phyloP scores from a whole-genome alignment of 2,113 vertebrate genomes.

The Erythrocercus mccallii region DNA sequence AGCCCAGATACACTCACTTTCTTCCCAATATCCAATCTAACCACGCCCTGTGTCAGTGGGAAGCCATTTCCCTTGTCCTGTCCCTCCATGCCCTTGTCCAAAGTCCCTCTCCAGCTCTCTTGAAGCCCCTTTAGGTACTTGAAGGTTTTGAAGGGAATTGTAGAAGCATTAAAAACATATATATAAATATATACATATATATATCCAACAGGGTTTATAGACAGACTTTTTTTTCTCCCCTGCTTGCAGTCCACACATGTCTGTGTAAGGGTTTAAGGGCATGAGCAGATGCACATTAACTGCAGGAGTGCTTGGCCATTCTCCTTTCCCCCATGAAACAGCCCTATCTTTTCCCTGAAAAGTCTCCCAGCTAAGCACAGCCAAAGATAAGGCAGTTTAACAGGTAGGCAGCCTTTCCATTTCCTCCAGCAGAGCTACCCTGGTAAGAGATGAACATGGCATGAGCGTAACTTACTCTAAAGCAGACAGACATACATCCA shows the following conservation, averaged over 20 bases:
- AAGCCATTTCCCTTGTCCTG: neutral
- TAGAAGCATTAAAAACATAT: neutral
- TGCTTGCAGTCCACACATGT: neutral
- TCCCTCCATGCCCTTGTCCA: neutral
- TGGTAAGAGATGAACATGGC: neutral
- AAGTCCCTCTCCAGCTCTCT: neutral
- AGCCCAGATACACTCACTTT: neutral
- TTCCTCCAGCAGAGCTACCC: neutral
- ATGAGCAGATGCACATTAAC: neutral
- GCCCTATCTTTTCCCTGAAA: fast-evolving
- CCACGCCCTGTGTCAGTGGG: too few species aligned
- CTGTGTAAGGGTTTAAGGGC: neutral
- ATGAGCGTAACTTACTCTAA: fast-evolving
- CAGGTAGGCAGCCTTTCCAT: neutral
- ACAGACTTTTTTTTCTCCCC: neutral
- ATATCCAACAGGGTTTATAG: neutral
- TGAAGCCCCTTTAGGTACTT: neutral
- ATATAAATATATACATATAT: too few species aligned
- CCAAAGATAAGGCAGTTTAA: neutral
- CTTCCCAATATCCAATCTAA: neutral
- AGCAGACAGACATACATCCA: neutral
- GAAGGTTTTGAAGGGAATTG: neutral
- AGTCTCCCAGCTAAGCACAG: neutral
- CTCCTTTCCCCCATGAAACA: neutral
- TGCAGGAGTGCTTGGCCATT: neutral